Evolutionary conservation across 2,113 vertebrate species (phyloP).

Genomic region (Myanophis thanlyinensis): DNA sequence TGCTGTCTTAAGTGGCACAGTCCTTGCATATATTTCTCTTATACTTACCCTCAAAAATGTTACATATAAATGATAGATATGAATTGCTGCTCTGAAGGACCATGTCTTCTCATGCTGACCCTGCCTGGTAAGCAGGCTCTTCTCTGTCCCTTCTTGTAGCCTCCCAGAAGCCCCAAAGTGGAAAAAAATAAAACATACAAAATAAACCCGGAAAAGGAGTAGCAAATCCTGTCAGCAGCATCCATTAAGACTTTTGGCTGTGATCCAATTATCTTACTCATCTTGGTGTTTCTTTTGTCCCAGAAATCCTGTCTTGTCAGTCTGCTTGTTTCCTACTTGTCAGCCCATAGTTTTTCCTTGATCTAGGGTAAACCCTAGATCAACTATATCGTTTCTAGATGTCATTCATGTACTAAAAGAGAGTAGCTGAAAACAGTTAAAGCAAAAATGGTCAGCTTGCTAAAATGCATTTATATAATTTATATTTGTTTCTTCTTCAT

Average conservation of each 20-base stretch:
- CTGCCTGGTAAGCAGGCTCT: background rate
- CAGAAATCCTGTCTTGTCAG: background rate
- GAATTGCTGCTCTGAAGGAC: background rate
- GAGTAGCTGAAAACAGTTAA: background rate
- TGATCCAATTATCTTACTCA: background rate
- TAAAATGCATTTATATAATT: background rate
- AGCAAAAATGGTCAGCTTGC: background rate
- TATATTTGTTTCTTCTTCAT: background rate
- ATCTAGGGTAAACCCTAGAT: background rate
- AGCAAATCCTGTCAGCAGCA: background rate
- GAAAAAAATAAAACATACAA: background rate
- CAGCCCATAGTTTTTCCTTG: background rate
- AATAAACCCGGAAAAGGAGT: background rate
- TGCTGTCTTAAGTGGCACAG: conserved; percentile 24
- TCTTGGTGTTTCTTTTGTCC: background rate
- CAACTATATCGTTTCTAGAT: background rate
- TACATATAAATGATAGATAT: conserved; percentile 13
- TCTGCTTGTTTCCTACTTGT: background rate
- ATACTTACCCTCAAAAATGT: conserved; percentile 22
- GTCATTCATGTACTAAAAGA: background rate
- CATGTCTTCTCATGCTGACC: background rate
- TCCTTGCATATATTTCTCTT: conserved; percentile 17
- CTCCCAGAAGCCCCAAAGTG: background rate
- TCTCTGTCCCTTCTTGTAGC: background rate
- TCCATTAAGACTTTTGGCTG: background rate